Evolutionary conservation across 2,888 invertebrate species (phyloP).

Genomic region (Morpho helenor): DNA sequence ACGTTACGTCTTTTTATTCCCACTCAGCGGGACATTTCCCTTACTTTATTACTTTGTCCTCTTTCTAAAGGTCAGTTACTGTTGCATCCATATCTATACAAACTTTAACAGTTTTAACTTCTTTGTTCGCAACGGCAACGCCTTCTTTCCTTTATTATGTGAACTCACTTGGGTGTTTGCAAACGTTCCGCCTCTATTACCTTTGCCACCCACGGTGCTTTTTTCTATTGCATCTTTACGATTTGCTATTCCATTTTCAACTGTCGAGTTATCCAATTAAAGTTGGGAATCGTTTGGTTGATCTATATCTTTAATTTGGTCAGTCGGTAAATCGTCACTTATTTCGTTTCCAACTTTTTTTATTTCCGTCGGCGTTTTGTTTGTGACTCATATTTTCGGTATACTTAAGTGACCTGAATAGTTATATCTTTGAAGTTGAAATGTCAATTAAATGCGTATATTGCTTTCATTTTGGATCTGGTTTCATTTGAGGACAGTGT

Average conservation of each 20-base stretch:
- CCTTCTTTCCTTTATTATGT: conserved; percentile 52
- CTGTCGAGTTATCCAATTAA: conserved; percentile 21
- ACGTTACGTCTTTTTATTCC: conserved; percentile 49
- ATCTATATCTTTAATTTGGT: conserved; percentile 25
- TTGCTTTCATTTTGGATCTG: conserved; percentile 32
- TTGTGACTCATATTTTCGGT: conserved; percentile 56
- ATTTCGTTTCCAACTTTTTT: conserved; percentile 47
- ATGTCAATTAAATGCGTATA: conserved; percentile 46
- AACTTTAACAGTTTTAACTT: conserved; percentile 43
- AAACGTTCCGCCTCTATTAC: conserved; percentile 61
- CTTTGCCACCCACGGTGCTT: conserved; percentile 60
- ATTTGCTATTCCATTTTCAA: conserved; percentile 12
- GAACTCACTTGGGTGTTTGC: conserved; percentile 57
- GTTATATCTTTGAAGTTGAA: conserved; percentile 40
- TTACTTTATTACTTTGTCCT: conserved; percentile 49
- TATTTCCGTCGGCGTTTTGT: conserved; percentile 50
- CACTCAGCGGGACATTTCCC: conserved; percentile 64
- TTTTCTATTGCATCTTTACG: conserved; percentile 30
- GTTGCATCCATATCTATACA: conserved; percentile 48
- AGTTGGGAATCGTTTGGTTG: conserved; percentile 28
- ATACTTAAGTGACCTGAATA: conserved; percentile 54
- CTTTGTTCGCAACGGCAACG: conserved; percentile 54
- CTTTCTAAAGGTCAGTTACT: conserved; percentile 64
- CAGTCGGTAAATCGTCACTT: conserved; percentile 46
- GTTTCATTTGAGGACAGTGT: conserved; percentile 44